Percentiles rank a stretch among this genome's conserved stretches.
Evolutionary conservation across 2,888 invertebrate genomes (phyloP).

Genomic region (Eurois occulta): DNA sequence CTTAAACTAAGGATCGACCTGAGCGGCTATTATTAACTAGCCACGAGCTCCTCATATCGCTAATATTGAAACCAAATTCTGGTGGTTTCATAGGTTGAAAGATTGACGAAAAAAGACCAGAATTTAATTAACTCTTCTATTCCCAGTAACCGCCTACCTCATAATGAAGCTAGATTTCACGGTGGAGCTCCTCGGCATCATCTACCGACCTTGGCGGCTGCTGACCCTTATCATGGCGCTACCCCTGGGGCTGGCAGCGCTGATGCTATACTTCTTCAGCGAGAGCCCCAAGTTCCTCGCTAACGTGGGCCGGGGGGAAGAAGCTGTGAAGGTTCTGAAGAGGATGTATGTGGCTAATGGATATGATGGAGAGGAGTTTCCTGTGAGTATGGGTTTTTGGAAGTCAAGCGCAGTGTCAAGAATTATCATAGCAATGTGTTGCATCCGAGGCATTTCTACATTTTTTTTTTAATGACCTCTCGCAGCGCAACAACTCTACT

Average conservation of each 20-base stretch:
- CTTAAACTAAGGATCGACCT: not conserved
- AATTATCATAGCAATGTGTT: constrained; percentile 1
- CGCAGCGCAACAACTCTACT: too few relatives aligned
- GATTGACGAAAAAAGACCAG: not conserved
- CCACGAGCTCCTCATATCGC: not conserved
- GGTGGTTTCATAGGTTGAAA: not conserved
- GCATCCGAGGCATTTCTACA: not conserved
- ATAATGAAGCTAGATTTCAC: constrained; percentile 84
- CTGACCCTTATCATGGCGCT: constrained; percentile 88
- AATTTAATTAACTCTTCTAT: not conserved
- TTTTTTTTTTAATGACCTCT: too few relatives aligned
- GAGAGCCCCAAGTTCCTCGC: constrained; percentile 95
- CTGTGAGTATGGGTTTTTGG: constrained; percentile 71
- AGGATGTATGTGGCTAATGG: constrained; percentile 91
- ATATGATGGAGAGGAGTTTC: constrained; percentile 74
- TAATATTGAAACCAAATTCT: not conserved
- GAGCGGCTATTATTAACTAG: too few relatives aligned
- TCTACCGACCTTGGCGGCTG: constrained; percentile 84
- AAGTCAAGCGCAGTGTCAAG: not conserved
- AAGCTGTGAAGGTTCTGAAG: constrained; percentile 91
- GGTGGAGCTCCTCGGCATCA: constrained; percentile 76
- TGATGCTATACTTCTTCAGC: constrained; percentile 90
- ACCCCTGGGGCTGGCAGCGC: constrained; percentile 91
- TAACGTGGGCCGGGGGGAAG: constrained; percentile 91
- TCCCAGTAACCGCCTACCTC: constrained; percentile 82